phyloP scores from a whole-genome alignment of 2,888 invertebrate species.

The Idaea aversata region DNA sequence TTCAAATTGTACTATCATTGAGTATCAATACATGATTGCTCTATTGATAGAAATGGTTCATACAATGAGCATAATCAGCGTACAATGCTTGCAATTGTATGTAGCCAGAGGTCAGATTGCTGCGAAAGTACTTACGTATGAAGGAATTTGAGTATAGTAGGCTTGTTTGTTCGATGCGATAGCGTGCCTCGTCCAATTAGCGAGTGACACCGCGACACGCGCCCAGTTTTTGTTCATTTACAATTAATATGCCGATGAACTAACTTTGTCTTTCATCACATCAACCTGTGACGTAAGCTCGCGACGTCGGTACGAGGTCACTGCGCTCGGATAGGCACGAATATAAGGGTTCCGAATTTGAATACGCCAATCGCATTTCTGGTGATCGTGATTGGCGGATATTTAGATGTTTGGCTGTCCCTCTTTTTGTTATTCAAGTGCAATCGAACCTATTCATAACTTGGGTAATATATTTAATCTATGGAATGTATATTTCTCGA shows the following conservation, averaged over 20 bases:
- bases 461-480: neutral
- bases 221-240: conserved; percentile 68
- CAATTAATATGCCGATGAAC: conserved; percentile 67
- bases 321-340: conserved; percentile 24
- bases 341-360: conserved; percentile 54
- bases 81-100: conserved; percentile 24
- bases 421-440: conserved; percentile 13
- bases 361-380: conserved; percentile 56
- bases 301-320: conserved; percentile 41
- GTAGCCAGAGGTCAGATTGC: conserved; percentile 23
- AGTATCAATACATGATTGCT: conserved; percentile 29
- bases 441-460: neutral
- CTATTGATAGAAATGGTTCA: conserved; percentile 24
- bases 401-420: conserved; percentile 23
- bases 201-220: conserved; percentile 63
- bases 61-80: conserved; percentile 28
- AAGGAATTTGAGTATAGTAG: conserved; percentile 57
- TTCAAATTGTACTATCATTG: conserved; percentile 23
- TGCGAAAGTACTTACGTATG: conserved; percentile 34
- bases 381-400: conserved; percentile 46
- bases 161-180: conserved; percentile 56
- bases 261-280: conserved; percentile 38
- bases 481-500: conserved; percentile 1
- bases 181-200: conserved; percentile 76
- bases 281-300: conserved; percentile 49